A percentile compares a stretch with the other conserved stretches of the same genome.
phyloP scores from a whole-genome alignment of 2,113 vertebrate species.

The Helogale parvula region DNA sequence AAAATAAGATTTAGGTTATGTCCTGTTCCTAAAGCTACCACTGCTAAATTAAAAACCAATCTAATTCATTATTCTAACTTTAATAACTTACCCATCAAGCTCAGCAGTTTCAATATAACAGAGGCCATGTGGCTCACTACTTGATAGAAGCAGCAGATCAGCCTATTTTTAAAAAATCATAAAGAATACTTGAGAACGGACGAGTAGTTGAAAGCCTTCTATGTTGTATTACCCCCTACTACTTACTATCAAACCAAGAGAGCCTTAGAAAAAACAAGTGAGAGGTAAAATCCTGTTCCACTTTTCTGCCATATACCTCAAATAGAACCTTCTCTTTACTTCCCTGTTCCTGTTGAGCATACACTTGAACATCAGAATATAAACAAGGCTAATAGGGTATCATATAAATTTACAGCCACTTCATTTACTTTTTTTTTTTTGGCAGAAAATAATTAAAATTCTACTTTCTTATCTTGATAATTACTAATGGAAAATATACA shows the following conservation, averaged over 20 bases:
- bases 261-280: neutral
- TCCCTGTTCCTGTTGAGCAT: neutral
- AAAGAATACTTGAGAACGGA: slow-evolving; percentile 21
- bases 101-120: slow-evolving; percentile 90
- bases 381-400: neutral
- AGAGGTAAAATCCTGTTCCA: neutral
- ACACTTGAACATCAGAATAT: neutral
- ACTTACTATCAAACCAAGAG: neutral
- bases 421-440: neutral
- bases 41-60: neutral
- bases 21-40: neutral
- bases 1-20: neutral
- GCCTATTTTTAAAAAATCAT: slow-evolving; percentile 82
- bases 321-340: neutral
- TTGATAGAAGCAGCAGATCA: slow-evolving; percentile 88
- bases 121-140: slow-evolving; percentile 89
- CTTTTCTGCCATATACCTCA: neutral
- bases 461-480: slow-evolving; percentile 3
- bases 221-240: neutral
- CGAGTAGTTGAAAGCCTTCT: neutral
- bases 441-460: neutral
- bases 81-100: slow-evolving; percentile 87
- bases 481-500: slow-evolving; percentile 17
- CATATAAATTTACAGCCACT: neutral
- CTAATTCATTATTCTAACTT: neutral